Base-by-base conservation (phyloP, 2,113 vertebrate species). In the Ciconia stormi region DNA sequence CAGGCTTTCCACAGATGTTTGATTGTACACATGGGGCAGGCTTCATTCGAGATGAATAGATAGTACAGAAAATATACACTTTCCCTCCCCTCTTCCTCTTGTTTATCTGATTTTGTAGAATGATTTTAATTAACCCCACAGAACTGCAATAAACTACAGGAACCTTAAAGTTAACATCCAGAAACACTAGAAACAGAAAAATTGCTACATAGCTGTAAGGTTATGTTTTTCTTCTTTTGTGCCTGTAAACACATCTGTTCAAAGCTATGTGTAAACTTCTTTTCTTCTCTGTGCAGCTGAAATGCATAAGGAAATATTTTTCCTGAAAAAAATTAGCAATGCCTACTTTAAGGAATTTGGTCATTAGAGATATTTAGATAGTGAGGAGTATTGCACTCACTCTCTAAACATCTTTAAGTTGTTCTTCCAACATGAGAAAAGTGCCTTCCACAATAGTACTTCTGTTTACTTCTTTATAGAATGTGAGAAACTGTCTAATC, bases 81-180 rank as follows among this genome's bases (percentile, higher is more conserved):
- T 94, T 53, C 53, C 58, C 71, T 93, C 84, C 91, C 67, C 40
- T 2, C 0, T 82, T 82, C 66, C 62, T 91, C 65, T 90, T 79
- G 81, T 77, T 90, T 87, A 76, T 95, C 89, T 96, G 85, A 87
- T 94, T 95, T 91, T 91, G 61, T 73, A 83, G 58, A 76, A 85
- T 19, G 40, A 70, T 87, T 96, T 93, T 95, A 91, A 95, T 95
- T 95, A 94, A 90, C 69, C 42, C n/a, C 38, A 71, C 72, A 52
- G 53, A 78, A 86, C 29, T 82, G 53, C 71, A 79, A 17, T 78
- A 70, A 90, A 47, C 72, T 90, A 34, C 16, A 81, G 47, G 69
- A 91, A 65, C n/a, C 52, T 25, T 92, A 26, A 87, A 94, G 61
- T 66, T 76, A 84, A 47, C 44, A 44, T 70, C 25, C 46, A 88